Evolutionary conservation across 1,140 invertebrate species (phyloP), one percentile per base, ranked within the genome.

Genomic region (Drosophila tropicalis): DNA sequence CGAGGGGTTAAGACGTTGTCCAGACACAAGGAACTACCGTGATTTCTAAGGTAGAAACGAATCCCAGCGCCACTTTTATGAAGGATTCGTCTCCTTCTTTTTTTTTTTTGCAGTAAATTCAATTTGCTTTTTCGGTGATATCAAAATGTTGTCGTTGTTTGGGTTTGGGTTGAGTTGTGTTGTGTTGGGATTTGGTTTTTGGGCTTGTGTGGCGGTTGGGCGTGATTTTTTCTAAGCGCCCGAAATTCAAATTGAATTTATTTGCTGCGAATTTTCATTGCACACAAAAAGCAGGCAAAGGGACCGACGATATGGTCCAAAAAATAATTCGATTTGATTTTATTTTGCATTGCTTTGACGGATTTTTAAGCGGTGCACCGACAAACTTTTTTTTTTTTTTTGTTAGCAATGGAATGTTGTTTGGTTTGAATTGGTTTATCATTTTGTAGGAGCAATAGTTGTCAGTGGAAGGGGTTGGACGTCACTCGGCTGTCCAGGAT

Each of bases 241-340:
- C 69, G 44, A 80, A 77, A 77, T 63, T 77, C 75, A 77, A 87
- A 87, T 87, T 87, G 83, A 87, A 87, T 87, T 87, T 87, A 87
- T 87, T 87, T 75, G 76, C 79, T 79, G 72, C 83, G 79, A 86
- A 79, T 87, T 86, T 86, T 51, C 79, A 78, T 68, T 75, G 83
- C 79, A 70, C 75, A 86, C 82, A 63, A n/a, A 67, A 19, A 22
- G 41, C 10, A 15, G 55, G 25, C 13, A 56, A 62, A 40, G 62
- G 58, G 60, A 40, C 39, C 55, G 62, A 36, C 55, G 55, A 70
- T 56, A 54, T 57, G 61, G 55, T 51, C 57, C 65, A 61, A 70
- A 76, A 79, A 79, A 87, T 87, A 87, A 89, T 87, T 89, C 76
- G 83, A 79, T 87, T 89, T 83, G 84, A 83, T 87, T 89, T 83